phyloP scores from a whole-genome alignment of 2,888 invertebrate genomes.

The Blastobasis lacticolella region DNA sequence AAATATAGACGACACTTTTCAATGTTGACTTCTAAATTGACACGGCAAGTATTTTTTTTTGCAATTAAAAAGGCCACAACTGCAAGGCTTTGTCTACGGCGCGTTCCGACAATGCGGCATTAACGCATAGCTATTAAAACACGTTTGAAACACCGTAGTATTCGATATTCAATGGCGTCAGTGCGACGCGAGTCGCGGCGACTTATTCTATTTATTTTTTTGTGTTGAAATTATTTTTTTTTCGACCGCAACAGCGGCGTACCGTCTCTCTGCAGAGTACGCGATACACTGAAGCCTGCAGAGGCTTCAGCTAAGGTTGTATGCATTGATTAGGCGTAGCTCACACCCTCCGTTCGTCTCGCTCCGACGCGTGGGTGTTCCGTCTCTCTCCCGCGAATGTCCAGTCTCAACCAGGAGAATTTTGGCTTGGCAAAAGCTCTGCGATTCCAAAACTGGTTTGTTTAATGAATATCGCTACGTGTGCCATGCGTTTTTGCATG shows the following conservation, averaged over 20 bases:
- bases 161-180: too few species aligned
- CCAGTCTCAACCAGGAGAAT: constrained; percentile 50
- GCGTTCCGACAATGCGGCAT: constrained; percentile 13
- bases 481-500: neutral
- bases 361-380: constrained; percentile 22
- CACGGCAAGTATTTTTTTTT: constrained; percentile 16
- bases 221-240: constrained; percentile 22
- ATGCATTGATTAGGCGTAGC: constrained; percentile 72
- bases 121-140: too few species aligned
- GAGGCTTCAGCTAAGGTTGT: constrained; percentile 49
- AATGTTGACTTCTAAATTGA: constrained; percentile 9
- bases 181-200: too few species aligned
- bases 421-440: constrained; percentile 55
- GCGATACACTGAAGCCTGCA: constrained; percentile 57
- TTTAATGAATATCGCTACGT: constrained; percentile 26
- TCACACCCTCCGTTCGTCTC: constrained; percentile 36
- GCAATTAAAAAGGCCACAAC: constrained; percentile 35
- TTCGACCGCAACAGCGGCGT: constrained; percentile 23
- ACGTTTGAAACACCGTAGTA: too few species aligned
- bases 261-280: constrained; percentile 37
- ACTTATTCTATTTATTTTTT: too few species aligned
- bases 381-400: constrained; percentile 37
- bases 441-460: constrained; percentile 47
- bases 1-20: constrained; percentile 4
- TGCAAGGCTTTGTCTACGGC: constrained; percentile 38